phyloP scores from a whole-genome alignment of 2,888 invertebrate species.

The Sinhomidia bicolor region DNA sequence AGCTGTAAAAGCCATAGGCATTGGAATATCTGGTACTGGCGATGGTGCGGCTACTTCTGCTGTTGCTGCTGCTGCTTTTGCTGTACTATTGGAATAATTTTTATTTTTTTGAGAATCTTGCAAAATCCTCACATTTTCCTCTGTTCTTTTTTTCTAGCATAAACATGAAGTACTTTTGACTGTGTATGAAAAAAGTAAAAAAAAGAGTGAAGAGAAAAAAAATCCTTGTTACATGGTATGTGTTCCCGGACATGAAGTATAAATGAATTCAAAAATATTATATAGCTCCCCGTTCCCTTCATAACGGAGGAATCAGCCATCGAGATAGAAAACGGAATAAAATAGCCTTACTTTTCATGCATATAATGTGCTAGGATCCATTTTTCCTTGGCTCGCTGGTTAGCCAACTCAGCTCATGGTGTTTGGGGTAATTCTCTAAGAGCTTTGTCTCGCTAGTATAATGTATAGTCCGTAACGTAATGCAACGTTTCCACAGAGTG shows the following conservation, averaged over 20 bases:
- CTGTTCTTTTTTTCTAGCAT: conserved; percentile 27
- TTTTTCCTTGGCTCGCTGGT: conserved; percentile 67
- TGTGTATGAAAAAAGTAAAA: conserved; percentile 17
- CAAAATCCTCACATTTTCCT: conserved; percentile 28
- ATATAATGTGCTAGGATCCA: conserved; percentile 64
- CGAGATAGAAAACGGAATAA: conserved; percentile 55
- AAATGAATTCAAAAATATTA: conserved; percentile 66
- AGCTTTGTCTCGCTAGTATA: conserved; percentile 45
- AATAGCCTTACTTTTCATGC: conserved; percentile 63
- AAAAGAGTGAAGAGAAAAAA: conserved; percentile 26
- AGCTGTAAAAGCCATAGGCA: conserved; percentile 45
- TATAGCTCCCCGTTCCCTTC: conserved; percentile 56
- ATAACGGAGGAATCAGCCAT: conserved; percentile 45
- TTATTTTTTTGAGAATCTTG: conserved; percentile 39
- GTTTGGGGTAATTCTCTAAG: conserved; percentile 66
- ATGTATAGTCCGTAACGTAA: conserved; percentile 55
- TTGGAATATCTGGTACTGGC: conserved; percentile 24
- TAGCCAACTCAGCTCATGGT: conserved; percentile 49
- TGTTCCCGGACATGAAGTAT: conserved; percentile 64
- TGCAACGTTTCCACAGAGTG: conserved; percentile 43
- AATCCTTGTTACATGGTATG: conserved; percentile 44
- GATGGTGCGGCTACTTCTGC: neutral
- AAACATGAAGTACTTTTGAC: conserved; percentile 53
- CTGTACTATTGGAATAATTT: conserved; percentile 21
- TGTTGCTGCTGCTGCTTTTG: neutral